Conservation (phyloP, 1,140 invertebrate species). For the Sarcophaga bullata region DNA sequence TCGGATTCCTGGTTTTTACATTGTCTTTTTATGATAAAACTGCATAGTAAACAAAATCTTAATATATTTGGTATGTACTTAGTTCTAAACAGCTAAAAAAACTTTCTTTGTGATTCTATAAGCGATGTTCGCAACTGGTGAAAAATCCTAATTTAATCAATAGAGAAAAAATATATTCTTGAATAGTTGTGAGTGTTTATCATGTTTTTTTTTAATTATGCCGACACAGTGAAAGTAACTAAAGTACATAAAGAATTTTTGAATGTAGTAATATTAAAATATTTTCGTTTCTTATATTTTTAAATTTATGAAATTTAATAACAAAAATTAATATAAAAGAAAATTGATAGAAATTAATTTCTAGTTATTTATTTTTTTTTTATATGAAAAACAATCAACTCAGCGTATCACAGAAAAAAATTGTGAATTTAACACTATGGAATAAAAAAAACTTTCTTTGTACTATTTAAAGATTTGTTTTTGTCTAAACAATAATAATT, state of each 20-base stretch:
- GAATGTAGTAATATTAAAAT: not conserved
- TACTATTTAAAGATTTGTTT: too few species aligned
- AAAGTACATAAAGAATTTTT: not conserved
- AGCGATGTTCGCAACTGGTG: not conserved
- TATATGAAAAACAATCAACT: too few species aligned
- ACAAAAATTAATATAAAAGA: too few species aligned
- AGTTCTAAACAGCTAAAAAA: not conserved
- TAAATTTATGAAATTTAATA: too few species aligned
- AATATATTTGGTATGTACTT: constrained; percentile 29
- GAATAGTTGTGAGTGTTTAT: constrained; percentile 27
- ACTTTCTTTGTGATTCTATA: not conserved
- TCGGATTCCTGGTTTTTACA: constrained; percentile 33
- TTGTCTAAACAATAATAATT: too few species aligned
- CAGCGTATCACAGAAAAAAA: too few species aligned
- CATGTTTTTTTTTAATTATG: constrained; percentile 20
- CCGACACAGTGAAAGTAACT: not conserved
- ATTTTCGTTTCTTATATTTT: too few species aligned
- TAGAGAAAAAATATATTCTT: not conserved
- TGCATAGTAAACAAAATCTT: constrained; percentile 33
- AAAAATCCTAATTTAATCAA: not conserved
- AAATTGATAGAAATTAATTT: too few species aligned
- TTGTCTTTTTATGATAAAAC: constrained; percentile 36
- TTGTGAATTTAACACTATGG: too few species aligned
- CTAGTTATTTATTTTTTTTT: too few species aligned
- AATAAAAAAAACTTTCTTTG: too few species aligned